A percentile compares a stretch with the other conserved stretches of the same genome.
These are phyloP conservation scores for Rhagonycha fulva DNA, from an alignment of 2,888 invertebrate genomes.

Conservation along the genomic window DNA sequence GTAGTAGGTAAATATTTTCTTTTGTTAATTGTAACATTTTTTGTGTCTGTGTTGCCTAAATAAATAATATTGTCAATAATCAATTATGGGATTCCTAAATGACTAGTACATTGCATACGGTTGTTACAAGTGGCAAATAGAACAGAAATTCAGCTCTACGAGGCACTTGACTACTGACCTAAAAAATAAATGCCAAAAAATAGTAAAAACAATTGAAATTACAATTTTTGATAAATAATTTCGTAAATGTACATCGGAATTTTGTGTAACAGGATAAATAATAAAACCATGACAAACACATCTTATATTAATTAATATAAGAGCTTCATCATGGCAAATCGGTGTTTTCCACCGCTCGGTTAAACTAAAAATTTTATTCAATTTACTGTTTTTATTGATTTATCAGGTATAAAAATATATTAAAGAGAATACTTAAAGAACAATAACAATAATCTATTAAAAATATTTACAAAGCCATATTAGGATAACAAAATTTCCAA, in stretches of 20 bases:
- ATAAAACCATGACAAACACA: neutral
- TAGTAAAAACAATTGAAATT: neutral
- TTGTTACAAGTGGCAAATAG: neutral
- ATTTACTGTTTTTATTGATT: neutral
- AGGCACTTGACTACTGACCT: neutral
- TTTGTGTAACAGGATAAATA: neutral
- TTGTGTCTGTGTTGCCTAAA: too few relatives aligned
- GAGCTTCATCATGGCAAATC: neutral
- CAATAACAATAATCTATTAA: neutral
- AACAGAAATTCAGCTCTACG: neutral
- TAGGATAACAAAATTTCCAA: neutral
- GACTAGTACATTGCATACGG: neutral
- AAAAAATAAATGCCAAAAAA: neutral
- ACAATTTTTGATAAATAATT: neutral
- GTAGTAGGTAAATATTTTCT: too few relatives aligned
- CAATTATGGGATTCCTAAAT: too few relatives aligned
- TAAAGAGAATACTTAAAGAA: neutral
- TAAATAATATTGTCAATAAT: too few relatives aligned
- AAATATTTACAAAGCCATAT: neutral
- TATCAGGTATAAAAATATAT: neutral
- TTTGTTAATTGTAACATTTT: too few relatives aligned
- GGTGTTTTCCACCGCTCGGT: neutral
- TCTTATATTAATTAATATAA: neutral
- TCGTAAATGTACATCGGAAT: neutral
- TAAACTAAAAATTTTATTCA: neutral